phyloP scores from a whole-genome alignment of 2,113 vertebrate species.

The Oryzias melastigma region DNA sequence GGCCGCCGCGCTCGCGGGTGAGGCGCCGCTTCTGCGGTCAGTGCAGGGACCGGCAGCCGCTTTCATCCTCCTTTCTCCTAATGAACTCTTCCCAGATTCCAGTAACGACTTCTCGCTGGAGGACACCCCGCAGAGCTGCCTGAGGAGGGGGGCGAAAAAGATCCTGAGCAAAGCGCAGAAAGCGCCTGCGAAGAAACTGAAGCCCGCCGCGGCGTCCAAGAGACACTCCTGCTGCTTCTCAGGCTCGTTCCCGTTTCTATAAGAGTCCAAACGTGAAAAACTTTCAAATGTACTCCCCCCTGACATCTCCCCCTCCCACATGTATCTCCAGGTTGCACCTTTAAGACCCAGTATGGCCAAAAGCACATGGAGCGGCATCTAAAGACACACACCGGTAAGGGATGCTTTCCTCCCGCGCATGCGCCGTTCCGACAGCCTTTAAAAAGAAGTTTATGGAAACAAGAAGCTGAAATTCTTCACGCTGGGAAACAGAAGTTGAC shows the following conservation, averaged over 20 bases:
- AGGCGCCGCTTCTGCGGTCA: not conserved
- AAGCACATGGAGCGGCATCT: constrained; percentile 98
- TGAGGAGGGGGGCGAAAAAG: constrained; percentile 84
- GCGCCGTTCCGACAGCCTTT: not conserved
- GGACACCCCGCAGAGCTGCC: constrained; percentile 87
- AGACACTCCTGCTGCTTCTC: constrained; percentile 90
- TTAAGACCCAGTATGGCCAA: constrained; percentile 96
- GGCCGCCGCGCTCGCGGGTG: constrained; percentile 84
- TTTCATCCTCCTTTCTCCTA: not conserved
- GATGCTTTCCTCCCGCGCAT: not conserved
- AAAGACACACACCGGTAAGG: constrained; percentile 92
- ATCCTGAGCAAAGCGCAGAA: constrained; percentile 81
- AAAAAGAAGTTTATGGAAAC: not conserved
- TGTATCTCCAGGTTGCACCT: constrained; percentile 85
- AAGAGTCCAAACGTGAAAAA: not conserved
- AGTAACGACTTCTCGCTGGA: constrained; percentile 88
- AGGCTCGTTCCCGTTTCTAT: constrained; percentile 70
- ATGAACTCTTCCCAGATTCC: constrained; percentile 72
- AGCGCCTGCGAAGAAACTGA: constrained; percentile 81
- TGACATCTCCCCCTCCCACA: no score
- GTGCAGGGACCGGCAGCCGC: no score
- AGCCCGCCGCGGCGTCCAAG: constrained; percentile 80
- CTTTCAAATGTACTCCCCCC: constrained; percentile 1
- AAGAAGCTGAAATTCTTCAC: not conserved
- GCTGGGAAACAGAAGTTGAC: no score